Base-by-base conservation (phyloP, 2,888 invertebrate genomes). In the Lasioglossum vierecki region DNA sequence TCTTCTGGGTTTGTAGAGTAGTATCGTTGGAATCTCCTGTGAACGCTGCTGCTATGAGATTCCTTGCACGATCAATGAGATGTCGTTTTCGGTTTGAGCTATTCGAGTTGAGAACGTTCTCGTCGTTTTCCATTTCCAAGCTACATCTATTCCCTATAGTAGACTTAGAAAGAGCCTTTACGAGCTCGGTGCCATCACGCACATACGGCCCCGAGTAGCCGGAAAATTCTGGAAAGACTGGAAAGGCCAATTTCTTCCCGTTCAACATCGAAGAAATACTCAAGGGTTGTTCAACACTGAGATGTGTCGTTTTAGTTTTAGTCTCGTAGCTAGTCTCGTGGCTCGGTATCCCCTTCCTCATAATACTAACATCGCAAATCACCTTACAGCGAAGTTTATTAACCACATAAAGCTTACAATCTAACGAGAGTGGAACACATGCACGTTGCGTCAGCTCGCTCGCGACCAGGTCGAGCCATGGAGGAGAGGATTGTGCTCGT, bases 371-470 rank as follows among this genome's bases (percentile, higher is more conserved):
- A 79, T 79, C 85, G 79, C 82, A 46, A 60, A 82, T 77, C 79
- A 63, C 79, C 85, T 83, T 82, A 85, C 22, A 79, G 57, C 86
- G 88, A 87, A 86, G 76, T 83, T 86, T 88, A 85, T 86, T 88
- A 85, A 89, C 86, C 88, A 88, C 91, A 90, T 93, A 91, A 93
- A 91, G 91, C 92, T 94, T 94, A 93, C 71, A 84, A 87, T 92
- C 92, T 94, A 94, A 93, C 93, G 92, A 93, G 94, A 94, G 93
- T 95, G 95, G 95, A 95, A 95, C 95, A 95, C 95, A 95, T 95
- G 94, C 94, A 93, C 93, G 93, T 94, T 94, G 93, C 94, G 90
- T 93, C 94, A 94, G 94, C 94, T 93, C 93, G 91, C 87, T 93
- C 91, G 93, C 93, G 93, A 94, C 93, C 93, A 93, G 92, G 88